Percentiles rank a stretch among this genome's conserved stretches.
Evolutionary conservation across 2,113 vertebrate genomes (phyloP).

Genomic region (Hippocampus mohnikei): DNA sequence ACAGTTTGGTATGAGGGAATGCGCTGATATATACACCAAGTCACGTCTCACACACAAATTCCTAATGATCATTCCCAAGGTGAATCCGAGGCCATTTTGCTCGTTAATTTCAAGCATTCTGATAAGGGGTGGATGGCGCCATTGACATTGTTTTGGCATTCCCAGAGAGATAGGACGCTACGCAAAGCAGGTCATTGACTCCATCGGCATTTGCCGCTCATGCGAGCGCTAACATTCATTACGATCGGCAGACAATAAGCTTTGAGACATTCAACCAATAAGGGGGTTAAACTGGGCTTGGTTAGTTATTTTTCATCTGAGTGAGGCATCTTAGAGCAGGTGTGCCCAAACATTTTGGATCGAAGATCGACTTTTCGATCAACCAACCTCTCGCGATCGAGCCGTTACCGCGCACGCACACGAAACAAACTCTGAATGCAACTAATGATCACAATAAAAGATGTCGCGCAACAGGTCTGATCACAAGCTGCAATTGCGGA

Average conservation of each 20-base stretch:
- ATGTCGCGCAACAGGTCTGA: too few relatives aligned
- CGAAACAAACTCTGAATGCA: too few relatives aligned
- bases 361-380: too few relatives aligned
- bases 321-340: too few relatives aligned
- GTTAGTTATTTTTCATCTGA: too few relatives aligned
- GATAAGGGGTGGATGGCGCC: conserved; percentile 28
- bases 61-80: not conserved
- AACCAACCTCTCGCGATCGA: too few relatives aligned
- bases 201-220: conserved; percentile 26
- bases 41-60: conserved; percentile 15
- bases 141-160: conserved; percentile 65
- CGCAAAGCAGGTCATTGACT: conserved; percentile 59
- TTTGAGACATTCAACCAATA: not conserved
- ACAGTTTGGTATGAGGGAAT: conserved; percentile 14
- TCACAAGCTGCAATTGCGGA: too few relatives aligned
- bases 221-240: conserved; percentile 23
- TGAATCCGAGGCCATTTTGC: not conserved
- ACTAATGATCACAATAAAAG: too few relatives aligned
- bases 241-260: not conserved
- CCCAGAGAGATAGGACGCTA: conserved; percentile 45
- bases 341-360: too few relatives aligned
- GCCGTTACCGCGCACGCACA: too few relatives aligned
- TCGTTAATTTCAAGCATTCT: conserved; percentile 43
- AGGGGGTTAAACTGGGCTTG: too few relatives aligned
- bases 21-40: conserved; percentile 14